A percentile compares a stretch with the other conserved stretches of the same genome.
Evolutionary conservation across 2,113 vertebrate genomes (phyloP).

Genomic region (Paradoxurus hermaphroditus): DNA sequence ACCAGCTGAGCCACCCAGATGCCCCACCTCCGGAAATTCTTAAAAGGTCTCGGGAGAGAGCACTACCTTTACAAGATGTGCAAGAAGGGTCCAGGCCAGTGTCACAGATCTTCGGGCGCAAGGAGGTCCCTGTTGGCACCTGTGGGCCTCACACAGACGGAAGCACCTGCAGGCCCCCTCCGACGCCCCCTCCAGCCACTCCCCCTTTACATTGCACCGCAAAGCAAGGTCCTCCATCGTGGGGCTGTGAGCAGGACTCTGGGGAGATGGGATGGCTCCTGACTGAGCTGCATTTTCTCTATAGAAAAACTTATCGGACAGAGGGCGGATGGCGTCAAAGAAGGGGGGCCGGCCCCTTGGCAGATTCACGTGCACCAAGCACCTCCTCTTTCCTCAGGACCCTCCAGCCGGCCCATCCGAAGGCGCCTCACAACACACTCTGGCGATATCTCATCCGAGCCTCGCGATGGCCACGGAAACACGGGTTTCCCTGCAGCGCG

Average conservation of each 20-base stretch:
- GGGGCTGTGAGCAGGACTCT: neutral
- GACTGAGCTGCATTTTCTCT: constrained; percentile 41
- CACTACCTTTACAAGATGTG: neutral
- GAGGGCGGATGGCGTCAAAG: neutral
- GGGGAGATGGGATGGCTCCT: neutral
- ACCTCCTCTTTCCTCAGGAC: neutral
- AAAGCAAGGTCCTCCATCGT: neutral
- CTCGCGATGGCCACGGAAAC: neutral
- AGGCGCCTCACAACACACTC: neutral
- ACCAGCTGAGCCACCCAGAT: no score
- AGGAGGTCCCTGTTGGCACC: no score
- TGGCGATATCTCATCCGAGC: neutral
- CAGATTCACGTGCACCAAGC: no score
- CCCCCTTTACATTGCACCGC: neutral
- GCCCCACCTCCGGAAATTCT: neutral
- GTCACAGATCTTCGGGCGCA: neutral
- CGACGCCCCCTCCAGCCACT: neutral
- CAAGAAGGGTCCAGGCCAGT: neutral
- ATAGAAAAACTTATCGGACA: constrained; percentile 57
- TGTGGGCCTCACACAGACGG: neutral
- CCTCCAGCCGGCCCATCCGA: neutral
- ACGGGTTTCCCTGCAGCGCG: neutral
- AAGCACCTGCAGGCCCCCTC: neutral
- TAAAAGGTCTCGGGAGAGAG: neutral
- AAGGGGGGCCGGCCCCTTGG: neutral